Evolutionary conservation across 2,113 vertebrate genomes (phyloP).

Genomic region (Fregata magnificens): DNA sequence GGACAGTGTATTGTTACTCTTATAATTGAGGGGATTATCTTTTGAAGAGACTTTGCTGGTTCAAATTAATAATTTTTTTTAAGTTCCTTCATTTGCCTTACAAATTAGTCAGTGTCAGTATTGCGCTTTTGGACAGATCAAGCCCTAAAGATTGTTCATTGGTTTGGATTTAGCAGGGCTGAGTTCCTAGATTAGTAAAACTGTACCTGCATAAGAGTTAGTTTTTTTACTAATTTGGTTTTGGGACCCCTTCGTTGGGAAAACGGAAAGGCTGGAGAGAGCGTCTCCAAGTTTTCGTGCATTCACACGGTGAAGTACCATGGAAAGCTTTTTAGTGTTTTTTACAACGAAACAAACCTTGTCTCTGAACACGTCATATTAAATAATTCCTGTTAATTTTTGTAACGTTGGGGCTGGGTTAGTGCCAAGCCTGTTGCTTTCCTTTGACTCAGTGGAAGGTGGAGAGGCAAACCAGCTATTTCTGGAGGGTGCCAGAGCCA

Average conservation of each 20-base stretch:
- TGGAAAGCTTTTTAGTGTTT: not conserved
- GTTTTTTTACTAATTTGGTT: not conserved
- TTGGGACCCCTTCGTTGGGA: not conserved
- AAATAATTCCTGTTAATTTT: not conserved
- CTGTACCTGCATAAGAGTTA: not conserved
- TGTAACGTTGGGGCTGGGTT: not conserved
- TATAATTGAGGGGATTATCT: not conserved
- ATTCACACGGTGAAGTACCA: accelerated
- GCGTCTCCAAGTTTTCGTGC: not conserved
- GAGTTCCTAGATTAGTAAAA: not conserved
- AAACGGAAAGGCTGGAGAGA: not conserved
- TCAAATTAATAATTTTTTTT: not conserved
- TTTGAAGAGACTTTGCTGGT: not conserved
- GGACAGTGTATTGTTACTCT: not conserved
- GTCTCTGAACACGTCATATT: not conserved
- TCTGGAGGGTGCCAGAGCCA: not conserved
- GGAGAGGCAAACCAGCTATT: not conserved
- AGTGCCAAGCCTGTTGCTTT: not conserved
- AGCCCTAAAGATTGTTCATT: not conserved
- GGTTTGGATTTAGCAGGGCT: not conserved
- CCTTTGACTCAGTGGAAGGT: not conserved
- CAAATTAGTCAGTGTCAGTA: not conserved
- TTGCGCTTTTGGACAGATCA: not conserved
- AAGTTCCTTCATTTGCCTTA: not conserved
- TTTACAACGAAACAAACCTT: not conserved